Conservation (phyloP, 1,140 invertebrate species). For the Galleria mellonella region DNA sequence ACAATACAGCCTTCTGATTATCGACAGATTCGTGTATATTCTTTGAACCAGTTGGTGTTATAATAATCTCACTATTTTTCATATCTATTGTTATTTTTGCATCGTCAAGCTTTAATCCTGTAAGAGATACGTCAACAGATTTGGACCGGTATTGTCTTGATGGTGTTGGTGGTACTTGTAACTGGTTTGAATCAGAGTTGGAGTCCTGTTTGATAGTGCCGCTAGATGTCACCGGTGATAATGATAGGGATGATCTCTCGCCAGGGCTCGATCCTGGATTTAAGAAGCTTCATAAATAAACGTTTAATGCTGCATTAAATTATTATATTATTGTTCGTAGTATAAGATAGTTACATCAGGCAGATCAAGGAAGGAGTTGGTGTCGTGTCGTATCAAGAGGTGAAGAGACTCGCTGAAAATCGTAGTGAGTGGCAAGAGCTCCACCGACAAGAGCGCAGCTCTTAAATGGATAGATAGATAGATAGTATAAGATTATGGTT, state of each 20-base stretch:
- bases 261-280: constrained; percentile 63
- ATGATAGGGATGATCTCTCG: constrained; percentile 54
- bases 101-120: constrained; percentile 49
- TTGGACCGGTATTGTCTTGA: constrained; percentile 59
- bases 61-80: constrained; percentile 55
- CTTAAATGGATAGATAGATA: too few relatives aligned
- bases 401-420: too few relatives aligned
- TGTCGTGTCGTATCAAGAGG: too few relatives aligned
- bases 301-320: too few relatives aligned
- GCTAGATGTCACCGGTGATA: constrained; percentile 55
- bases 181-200: constrained; percentile 43
- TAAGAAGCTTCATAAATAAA: background rate
- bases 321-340: too few relatives aligned
- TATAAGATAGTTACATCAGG: too few relatives aligned
- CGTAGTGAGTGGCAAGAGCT: too few relatives aligned
- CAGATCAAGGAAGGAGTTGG: too few relatives aligned
- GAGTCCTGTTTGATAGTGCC: constrained; percentile 42
- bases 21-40: constrained; percentile 24
- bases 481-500: too few relatives aligned
- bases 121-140: constrained; percentile 59
- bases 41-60: constrained; percentile 55
- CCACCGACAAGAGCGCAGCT: too few relatives aligned
- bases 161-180: constrained; percentile 43
- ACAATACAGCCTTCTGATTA: constrained; percentile 23
- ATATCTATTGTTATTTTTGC: constrained; percentile 58